Evolutionary conservation across 2,888 invertebrate genomes (phyloP).

Genomic region (Ochropacha duplaris): DNA sequence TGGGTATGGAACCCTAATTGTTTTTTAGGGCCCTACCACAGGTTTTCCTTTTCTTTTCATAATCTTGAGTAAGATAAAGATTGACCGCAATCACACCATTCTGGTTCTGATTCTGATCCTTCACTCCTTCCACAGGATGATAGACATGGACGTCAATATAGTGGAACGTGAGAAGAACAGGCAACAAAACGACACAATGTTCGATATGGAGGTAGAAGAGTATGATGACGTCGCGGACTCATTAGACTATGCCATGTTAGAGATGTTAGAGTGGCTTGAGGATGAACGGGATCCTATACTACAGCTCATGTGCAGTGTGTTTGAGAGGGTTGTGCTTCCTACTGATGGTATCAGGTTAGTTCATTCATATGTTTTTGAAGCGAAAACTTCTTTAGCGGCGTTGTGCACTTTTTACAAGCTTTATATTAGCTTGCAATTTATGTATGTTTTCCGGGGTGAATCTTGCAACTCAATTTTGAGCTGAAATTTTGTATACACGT

Average conservation of each 20-base stretch:
- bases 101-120: too few species aligned
- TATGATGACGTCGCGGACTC: slow-evolving; percentile 72
- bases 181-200: slow-evolving; percentile 66
- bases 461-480: too few species aligned
- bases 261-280: slow-evolving; percentile 87
- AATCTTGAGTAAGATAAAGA: too few species aligned
- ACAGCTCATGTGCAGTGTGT: slow-evolving; percentile 85
- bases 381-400: too few species aligned
- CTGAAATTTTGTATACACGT: too few species aligned
- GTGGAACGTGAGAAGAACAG: slow-evolving; percentile 71
- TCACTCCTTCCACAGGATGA: slow-evolving; percentile 84
- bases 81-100: too few species aligned
- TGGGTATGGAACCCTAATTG: too few species aligned
- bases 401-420: too few species aligned
- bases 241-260: slow-evolving; percentile 90
- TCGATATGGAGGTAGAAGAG: slow-evolving; percentile 82
- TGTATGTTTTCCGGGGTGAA: too few species aligned
- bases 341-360: slow-evolving; percentile 88
- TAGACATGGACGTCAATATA: slow-evolving; percentile 89
- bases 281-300: slow-evolving; percentile 84
- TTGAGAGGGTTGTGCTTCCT: slow-evolving; percentile 91
- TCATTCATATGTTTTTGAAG: not conserved
- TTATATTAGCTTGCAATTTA: too few species aligned
- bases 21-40: too few species aligned
- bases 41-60: too few species aligned